Evolutionary conservation across 2,888 invertebrate genomes (phyloP).

Genomic region (Drosophila formosana): DNA sequence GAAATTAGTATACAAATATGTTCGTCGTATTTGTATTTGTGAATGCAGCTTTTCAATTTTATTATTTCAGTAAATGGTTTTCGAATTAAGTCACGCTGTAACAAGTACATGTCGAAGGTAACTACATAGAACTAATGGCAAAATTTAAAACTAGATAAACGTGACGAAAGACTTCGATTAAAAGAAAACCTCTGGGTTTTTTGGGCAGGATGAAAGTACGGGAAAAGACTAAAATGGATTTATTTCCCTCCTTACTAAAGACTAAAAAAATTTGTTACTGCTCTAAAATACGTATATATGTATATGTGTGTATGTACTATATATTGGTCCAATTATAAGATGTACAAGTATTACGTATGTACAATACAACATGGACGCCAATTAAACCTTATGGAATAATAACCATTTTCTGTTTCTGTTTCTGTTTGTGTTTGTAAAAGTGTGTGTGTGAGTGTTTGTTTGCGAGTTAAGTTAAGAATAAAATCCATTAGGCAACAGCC

Average conservation of each 20-base stretch:
- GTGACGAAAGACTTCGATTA: slow-evolving; percentile 1
- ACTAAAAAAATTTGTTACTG: slow-evolving; percentile 9
- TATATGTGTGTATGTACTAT: slow-evolving; percentile 15
- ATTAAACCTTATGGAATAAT: slow-evolving; percentile 49
- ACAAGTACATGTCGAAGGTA: slow-evolving; percentile 2
- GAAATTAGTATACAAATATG: slow-evolving; percentile 3
- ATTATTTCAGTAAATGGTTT: slow-evolving; percentile 10
- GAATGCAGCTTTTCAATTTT: slow-evolving; percentile 10
- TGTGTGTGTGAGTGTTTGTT: slow-evolving; percentile 6
- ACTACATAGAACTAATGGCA: slow-evolving; percentile 9
- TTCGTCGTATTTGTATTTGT: neutral
- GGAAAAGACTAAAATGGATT: neutral
- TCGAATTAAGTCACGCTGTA: slow-evolving; percentile 10
- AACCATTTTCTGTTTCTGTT: slow-evolving; percentile 16
- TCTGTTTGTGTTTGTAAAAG: slow-evolving; percentile 13
- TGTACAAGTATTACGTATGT: slow-evolving; percentile 24
- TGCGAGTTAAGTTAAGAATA: slow-evolving; percentile 27
- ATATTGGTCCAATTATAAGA: slow-evolving; percentile 40
- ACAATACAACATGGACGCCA: slow-evolving; percentile 41
- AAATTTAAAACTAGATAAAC: slow-evolving; percentile 4
- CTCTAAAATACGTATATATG: slow-evolving; percentile 23
- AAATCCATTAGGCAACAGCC: slow-evolving; percentile 58
- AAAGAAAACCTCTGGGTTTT: neutral
- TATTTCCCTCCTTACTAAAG: slow-evolving; percentile 7
- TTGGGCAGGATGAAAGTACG: neutral